Evolutionary conservation across 2,888 invertebrate genomes (phyloP).

Genomic region (Chirona hameri): DNA sequence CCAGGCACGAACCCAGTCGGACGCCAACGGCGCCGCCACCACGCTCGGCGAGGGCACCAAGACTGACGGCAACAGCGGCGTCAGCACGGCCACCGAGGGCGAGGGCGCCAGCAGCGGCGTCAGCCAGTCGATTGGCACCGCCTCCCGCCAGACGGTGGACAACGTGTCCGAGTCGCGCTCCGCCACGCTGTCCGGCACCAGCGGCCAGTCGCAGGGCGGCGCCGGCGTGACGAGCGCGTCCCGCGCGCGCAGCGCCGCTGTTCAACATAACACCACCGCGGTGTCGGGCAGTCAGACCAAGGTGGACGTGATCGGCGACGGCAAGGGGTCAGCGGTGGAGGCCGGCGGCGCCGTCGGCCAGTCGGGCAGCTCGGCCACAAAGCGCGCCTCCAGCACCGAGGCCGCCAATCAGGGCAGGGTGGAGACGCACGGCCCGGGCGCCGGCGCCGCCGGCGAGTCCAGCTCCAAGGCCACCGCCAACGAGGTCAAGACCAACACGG

Average conservation of each 20-base stretch:
- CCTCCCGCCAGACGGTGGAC: too few relatives aligned
- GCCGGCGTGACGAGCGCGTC: background rate
- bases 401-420: background rate
- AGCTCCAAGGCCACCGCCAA: background rate
- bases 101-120: background rate
- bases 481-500: background rate
- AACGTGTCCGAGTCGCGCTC: too few relatives aligned
- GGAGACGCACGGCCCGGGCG: background rate
- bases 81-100: background rate
- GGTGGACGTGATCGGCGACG: background rate
- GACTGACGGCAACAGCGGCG: background rate
- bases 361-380: background rate
- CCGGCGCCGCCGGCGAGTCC: background rate
- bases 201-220: background rate
- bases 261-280: background rate
- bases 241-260: background rate
- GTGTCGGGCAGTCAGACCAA: background rate
- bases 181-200: too few relatives aligned
- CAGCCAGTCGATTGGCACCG: background rate
- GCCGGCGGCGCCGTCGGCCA: background rate
- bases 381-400: background rate
- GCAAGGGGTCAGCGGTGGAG: background rate
- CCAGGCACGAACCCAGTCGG: background rate
- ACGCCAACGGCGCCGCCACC: background rate
- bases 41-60: background rate